Base-by-base conservation (phyloP, 2,797 vertebrate species). In the Morus bassanus region DNA sequence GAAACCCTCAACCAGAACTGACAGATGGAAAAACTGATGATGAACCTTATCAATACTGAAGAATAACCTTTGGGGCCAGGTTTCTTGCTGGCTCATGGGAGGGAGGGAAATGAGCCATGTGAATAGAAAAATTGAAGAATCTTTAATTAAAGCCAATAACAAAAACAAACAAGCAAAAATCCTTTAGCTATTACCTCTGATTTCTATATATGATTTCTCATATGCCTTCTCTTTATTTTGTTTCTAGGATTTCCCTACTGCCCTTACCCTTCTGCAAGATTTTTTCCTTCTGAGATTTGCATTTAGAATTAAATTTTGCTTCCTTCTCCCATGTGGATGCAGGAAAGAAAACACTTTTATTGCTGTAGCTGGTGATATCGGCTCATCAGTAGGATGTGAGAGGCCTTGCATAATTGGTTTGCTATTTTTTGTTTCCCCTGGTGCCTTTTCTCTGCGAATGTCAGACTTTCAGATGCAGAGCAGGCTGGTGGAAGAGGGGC, bases 271-370 rank as follows among this genome's bases (percentile, higher is more conserved):
- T 88, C 65, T 70, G 35, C n/a, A 31, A 48, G 43, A 17, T 43
- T 63, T 59, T 63, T 75, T 59, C 88, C 85, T 27, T 48, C 31
- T 50, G 67, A 76, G 56, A 95, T 96, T 95, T 95, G 53, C 81
- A 50, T 95, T 93, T 95, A 69, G 89, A 89, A 91, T 85, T 64
- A 93, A 81, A 82, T 92, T 95, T 80, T 78, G 22, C 43, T 74
- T 88, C 30, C 65, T 91, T 94, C 79, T 89, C 85, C 83, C 90
- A 72, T 64, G 77, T 89, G 91, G 37, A 57, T 57, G 15, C 63
- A 72, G 88, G 75, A 81, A 88, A 70, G 86, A 95, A 95, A 95
- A 89, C n/a, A 59, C 63, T 90, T 95, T 96, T 95, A 93, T 96
- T 95, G 77, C 89, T 81, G 0, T 81, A 56, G 88, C 74, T 93